phyloP scores from a whole-genome alignment of 2,797 vertebrate genomes.

The Myotis pilosus region DNA sequence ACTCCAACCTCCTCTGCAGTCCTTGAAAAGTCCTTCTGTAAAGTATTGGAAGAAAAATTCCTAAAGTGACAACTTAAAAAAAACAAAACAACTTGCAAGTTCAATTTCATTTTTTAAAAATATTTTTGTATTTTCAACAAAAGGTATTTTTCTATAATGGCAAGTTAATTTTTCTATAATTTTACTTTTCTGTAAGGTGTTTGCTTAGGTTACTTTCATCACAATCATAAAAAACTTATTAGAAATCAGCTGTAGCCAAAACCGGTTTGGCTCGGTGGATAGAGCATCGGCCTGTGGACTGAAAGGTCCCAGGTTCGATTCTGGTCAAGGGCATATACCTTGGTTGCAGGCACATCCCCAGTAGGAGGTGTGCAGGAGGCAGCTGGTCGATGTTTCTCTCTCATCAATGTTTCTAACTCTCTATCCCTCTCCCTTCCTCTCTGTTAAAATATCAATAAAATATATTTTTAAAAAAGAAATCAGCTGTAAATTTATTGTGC shows the following conservation, averaged over 20 bases:
- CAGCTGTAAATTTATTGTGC: not conserved
- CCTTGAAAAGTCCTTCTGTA: conserved; percentile 31
- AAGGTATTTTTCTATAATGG: conserved; percentile 23
- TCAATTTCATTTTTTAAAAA: not conserved
- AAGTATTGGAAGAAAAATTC: conserved; percentile 20
- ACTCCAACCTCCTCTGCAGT: not conserved
- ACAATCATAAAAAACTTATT: not conserved
- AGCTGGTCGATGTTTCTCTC: too few species aligned
- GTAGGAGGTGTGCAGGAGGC: too few species aligned
- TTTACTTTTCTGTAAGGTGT: not conserved
- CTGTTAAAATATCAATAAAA: too few species aligned
- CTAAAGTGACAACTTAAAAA: not conserved
- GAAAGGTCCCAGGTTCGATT: too few species aligned
- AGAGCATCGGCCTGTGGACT: too few species aligned
- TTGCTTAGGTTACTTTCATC: not conserved
- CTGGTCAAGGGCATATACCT: too few species aligned
- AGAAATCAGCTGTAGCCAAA: not conserved
- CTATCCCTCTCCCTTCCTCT: too few species aligned
- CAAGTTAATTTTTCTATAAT: conserved; percentile 7
- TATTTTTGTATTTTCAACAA: not conserved
- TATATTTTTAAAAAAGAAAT: not conserved
- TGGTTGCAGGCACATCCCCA: too few species aligned
- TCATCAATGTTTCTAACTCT: too few species aligned
- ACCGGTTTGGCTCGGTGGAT: too few species aligned
- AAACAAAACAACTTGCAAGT: not conserved